phyloP scores from a whole-genome alignment of 2,888 invertebrate genomes.

The Hirtodrosophila trivittata region DNA sequence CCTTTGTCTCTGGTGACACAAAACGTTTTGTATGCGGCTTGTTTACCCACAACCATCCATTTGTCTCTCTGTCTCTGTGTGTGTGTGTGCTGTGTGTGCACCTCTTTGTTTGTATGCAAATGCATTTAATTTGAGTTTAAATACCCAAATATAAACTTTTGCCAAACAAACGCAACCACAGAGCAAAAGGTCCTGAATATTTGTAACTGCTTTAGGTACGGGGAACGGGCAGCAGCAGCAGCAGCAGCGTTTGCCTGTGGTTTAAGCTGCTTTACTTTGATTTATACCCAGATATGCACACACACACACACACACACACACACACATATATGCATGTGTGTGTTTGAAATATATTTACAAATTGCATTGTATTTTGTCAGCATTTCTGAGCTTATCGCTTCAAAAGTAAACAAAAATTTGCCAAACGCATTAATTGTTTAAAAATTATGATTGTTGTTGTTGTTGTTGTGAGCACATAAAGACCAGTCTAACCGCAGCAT shows the following conservation, averaged over 20 bases:
- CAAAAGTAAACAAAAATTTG: conserved; percentile 69
- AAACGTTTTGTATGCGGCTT: conserved; percentile 71
- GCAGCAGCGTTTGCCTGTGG: conserved; percentile 19
- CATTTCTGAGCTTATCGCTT: conserved; percentile 60
- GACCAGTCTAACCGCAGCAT: conserved; percentile 34
- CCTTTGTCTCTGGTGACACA: conserved; percentile 69
- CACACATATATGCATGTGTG: conserved; percentile 3
- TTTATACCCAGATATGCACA: conserved; percentile 21
- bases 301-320: conserved; percentile 5
- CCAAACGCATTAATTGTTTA: conserved; percentile 69
- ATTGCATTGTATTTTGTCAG: conserved; percentile 69
- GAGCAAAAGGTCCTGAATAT: conserved; percentile 14
- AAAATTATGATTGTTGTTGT: conserved; percentile 55
- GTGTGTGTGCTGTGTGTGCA: conserved; percentile 27
- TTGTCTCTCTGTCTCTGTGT: conserved; percentile 9
- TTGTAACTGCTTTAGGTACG: not conserved
- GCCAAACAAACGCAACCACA: conserved; percentile 72
- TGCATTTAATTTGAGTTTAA: conserved; percentile 83
- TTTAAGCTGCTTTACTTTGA: conserved; percentile 60
- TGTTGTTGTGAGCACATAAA: conserved; percentile 15
- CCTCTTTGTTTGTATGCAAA: conserved; percentile 73
- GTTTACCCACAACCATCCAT: conserved; percentile 36
- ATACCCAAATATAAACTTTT: conserved; percentile 80
- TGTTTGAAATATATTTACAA: conserved; percentile 51
- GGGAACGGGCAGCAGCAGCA: conserved; percentile 3